Evolutionary conservation across 2,113 vertebrate genomes (phyloP).

Genomic region (Phylloscopus trochiloides): DNA sequence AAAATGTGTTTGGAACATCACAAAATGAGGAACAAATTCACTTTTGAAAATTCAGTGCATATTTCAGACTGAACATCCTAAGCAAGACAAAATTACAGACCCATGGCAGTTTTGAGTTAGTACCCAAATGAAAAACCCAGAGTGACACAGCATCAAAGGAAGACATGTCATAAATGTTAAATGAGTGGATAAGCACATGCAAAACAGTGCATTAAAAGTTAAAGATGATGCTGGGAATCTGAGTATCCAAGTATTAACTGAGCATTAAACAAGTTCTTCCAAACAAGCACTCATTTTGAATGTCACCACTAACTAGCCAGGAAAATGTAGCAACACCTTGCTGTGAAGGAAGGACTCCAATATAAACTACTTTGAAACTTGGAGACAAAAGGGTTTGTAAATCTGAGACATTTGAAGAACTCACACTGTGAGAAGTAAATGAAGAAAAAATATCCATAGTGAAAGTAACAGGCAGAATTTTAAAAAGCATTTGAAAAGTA

Average conservation of each 20-base stretch:
- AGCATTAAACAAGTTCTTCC: neutral
- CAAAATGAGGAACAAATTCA: rapidly evolving
- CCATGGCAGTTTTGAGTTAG: neutral
- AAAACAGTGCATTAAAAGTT: neutral
- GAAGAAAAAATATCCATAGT: neutral
- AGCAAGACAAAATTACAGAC: neutral
- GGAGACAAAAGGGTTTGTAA: neutral
- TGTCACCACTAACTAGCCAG: neutral
- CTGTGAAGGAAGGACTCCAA: neutral
- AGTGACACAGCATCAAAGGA: neutral
- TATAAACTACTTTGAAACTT: neutral
- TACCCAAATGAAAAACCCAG: neutral
- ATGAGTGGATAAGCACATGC: neutral
- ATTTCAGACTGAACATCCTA: neutral
- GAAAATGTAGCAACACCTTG: neutral
- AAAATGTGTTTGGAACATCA: neutral
- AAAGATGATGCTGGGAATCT: neutral
- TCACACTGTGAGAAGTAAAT: neutral
- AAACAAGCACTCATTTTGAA: neutral
- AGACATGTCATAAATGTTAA: neutral
- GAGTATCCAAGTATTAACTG: neutral
- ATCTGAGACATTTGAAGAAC: neutral
- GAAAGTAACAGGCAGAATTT: neutral
- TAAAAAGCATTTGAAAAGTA: neutral
- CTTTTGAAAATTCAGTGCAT: neutral